Base-by-base conservation (phyloP, 2,888 invertebrate species). In the Drosophila prolongata region DNA sequence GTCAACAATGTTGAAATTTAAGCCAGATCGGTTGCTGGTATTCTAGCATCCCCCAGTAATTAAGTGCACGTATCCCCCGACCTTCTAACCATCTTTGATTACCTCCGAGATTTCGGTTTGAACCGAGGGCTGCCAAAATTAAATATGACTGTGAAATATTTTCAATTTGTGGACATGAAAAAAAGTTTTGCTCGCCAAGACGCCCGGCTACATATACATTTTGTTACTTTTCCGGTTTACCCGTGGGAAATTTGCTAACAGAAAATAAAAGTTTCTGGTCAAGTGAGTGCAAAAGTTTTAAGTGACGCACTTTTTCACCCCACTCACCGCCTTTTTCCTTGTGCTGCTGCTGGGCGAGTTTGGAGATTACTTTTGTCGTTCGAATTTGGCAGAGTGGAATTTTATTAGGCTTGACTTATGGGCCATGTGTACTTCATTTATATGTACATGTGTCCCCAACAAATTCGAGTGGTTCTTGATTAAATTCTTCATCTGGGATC, bases 191-290 rank as follows among this genome's bases (percentile, higher is more conserved):
- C 30, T 42, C 43, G 54, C 67, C 74, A 72, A 73, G 74, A 55
- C 19, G 56, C 42, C 47, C n/a, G 44, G 27, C 37, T 42, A 16
- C 35, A 47, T 61, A 61, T 62, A 67, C 62, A 68, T 76, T 77
- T 69, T 72, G 82, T 73, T 67, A 69, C 74, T 69, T 68, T 54
- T 34, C 24, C 40, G 65, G 66, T 52, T 71, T 66, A 76, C 85
- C 86, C 85, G 75, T 82, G 85, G 85, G 85, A 86, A 86, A 86
- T 86, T 87, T 78, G 77, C 83, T 69, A 86, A 89, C 86, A 82
- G 85, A 89, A 86, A 89, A 86, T 86, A 86, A 85, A 85, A 86
- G 88, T 86, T 85, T 87, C 79, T 86, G 89, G 85, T 85, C 85
- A 85, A 85, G 85, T 89, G 89, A 89, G 86, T 89, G 85, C 86